phyloP scores from a whole-genome alignment of 1,140 invertebrate species.

The Ips nitidus region DNA sequence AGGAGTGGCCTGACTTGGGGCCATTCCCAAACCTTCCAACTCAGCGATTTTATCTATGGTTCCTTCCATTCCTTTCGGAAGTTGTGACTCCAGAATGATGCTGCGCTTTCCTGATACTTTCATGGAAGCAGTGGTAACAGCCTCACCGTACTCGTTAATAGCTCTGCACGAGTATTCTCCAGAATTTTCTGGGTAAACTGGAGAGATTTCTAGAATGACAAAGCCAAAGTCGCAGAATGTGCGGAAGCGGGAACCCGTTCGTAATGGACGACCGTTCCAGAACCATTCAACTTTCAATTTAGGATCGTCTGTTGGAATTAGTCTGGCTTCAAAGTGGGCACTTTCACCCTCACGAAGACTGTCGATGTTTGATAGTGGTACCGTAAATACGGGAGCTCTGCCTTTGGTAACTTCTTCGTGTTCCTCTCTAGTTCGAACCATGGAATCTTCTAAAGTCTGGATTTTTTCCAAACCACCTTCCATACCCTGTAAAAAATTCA shows the following conservation, averaged over 20 bases:
- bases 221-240: conserved; percentile 96
- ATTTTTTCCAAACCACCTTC: conserved; percentile 90
- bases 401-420: conserved; percentile 69
- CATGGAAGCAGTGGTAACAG: conserved; percentile 88
- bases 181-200: conserved; percentile 92
- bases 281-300: conserved; percentile 95
- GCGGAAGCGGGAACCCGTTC: conserved; percentile 86
- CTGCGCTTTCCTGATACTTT: conserved; percentile 88
- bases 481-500: conserved; percentile 70
- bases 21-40: conserved; percentile 80
- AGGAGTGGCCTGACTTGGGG: conserved; percentile 60
- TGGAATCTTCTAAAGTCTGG: conserved; percentile 86
- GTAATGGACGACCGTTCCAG: conserved; percentile 88
- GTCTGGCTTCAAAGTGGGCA: conserved; percentile 90
- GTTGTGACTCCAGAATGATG: conserved; percentile 88
- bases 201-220: conserved; percentile 90
- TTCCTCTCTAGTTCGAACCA: conserved; percentile 71
- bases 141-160: conserved; percentile 87
- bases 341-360: conserved; percentile 87
- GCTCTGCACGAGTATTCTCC: conserved; percentile 93
- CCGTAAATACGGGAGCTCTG: conserved; percentile 88
- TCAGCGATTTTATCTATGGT: conserved; percentile 93
- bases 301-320: conserved; percentile 92
- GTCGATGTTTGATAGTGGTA: conserved; percentile 84
- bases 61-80: conserved; percentile 90